Evolutionary conservation across 2,888 invertebrate genomes (phyloP).

Genomic region (Kuschelorhynchus macadamiae): DNA sequence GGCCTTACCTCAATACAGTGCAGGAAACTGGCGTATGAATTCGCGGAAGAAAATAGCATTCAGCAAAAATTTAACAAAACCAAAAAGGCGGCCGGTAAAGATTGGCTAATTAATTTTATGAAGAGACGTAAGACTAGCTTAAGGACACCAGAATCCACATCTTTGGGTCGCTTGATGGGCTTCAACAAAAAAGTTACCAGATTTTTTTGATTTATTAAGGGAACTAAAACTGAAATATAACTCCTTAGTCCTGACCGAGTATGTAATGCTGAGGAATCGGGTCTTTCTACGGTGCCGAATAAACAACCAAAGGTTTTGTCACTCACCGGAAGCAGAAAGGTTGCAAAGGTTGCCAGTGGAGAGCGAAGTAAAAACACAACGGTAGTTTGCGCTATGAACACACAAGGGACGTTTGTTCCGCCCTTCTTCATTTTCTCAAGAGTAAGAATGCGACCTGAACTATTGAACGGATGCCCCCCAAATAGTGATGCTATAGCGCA

Average conservation of each 20-base stretch:
- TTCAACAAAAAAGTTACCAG: slow-evolving; percentile 47
- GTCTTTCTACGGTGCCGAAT: slow-evolving; percentile 51
- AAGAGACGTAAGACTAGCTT: slow-evolving; percentile 47
- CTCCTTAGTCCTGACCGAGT: slow-evolving; percentile 50
- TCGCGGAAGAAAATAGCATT: slow-evolving; percentile 21
- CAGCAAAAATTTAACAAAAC: neutral
- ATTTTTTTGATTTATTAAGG: slow-evolving; percentile 35
- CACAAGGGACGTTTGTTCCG: no score
- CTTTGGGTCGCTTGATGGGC: slow-evolving; percentile 46
- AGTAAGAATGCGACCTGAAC: slow-evolving; percentile 1
- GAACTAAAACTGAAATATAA: slow-evolving; percentile 33
- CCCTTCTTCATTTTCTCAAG: no score
- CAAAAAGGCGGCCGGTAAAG: slow-evolving; percentile 49
- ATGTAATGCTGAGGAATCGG: slow-evolving; percentile 37
- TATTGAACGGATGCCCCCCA: slow-evolving; percentile 49
- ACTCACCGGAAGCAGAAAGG: slow-evolving; percentile 50
- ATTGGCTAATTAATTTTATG: slow-evolving; percentile 50
- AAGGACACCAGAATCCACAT: slow-evolving; percentile 49
- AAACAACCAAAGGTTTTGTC: slow-evolving; percentile 48
- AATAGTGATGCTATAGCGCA: no score
- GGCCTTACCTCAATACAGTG: no score
- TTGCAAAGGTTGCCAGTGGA: slow-evolving; percentile 44
- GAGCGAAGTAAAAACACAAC: no score
- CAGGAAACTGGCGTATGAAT: no score
- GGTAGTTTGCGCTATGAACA: no score